phyloP scores from a whole-genome alignment of 2,113 vertebrate species.

The Leuciscus idus region DNA sequence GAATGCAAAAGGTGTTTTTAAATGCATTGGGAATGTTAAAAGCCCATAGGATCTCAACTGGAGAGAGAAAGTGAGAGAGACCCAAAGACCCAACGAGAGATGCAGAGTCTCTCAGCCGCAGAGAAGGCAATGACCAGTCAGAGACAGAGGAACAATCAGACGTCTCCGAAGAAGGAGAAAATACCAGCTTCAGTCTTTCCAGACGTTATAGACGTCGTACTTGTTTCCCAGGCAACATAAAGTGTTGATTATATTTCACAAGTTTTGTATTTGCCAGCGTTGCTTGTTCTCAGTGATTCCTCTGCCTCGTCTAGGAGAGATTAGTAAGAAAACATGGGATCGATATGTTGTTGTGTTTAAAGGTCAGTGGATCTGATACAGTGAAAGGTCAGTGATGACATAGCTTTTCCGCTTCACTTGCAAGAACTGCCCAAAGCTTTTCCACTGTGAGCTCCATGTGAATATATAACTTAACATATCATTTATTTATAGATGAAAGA shows the following conservation, averaged over 20 bases:
- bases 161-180: not conserved
- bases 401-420: slow-evolving; percentile 13
- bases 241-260: slow-evolving; percentile 37
- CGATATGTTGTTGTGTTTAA: slow-evolving; percentile 27
- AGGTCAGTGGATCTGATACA: slow-evolving; percentile 29
- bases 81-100: slow-evolving; percentile 11
- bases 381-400: slow-evolving; percentile 45
- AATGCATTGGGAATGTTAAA: not conserved
- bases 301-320: not conserved
- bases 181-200: not conserved
- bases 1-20: not conserved
- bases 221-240: slow-evolving; percentile 62
- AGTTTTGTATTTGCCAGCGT: slow-evolving; percentile 30
- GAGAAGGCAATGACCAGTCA: slow-evolving; percentile 43
- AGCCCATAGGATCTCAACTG: not conserved
- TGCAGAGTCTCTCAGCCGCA: slow-evolving; percentile 37
- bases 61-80: not conserved
- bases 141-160: not conserved
- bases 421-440: not conserved
- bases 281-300: slow-evolving; percentile 26
- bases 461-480: not conserved
- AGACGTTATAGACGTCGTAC: slow-evolving; percentile 4
- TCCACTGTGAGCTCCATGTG: not conserved
- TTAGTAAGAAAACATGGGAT: slow-evolving; percentile 28
- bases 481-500: no score